Conservation (phyloP, 2,797 vertebrate species). For the Enteromius afrohamiltoni region DNA sequence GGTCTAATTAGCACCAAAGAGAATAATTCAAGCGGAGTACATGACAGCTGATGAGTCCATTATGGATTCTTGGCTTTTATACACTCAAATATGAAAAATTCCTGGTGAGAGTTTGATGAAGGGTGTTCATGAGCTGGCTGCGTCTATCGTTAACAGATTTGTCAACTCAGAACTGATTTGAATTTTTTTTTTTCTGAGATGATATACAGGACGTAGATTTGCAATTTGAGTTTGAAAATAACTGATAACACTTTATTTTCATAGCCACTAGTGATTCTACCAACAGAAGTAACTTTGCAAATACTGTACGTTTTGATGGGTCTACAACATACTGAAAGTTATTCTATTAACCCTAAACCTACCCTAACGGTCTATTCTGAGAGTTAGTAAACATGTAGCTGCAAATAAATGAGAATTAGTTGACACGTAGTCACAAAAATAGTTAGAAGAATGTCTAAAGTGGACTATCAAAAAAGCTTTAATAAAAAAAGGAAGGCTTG, state of each 20-base stretch:
- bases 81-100: constrained; percentile 9
- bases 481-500: background rate
- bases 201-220: background rate
- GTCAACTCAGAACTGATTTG: background rate
- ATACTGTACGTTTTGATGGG: too few species aligned
- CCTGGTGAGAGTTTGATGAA: constrained; percentile 5
- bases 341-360: background rate
- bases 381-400: background rate
- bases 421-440: too few species aligned
- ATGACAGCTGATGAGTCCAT: constrained; percentile 22
- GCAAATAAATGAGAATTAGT: too few species aligned
- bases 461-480: too few species aligned
- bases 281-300: too few species aligned
- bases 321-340: background rate
- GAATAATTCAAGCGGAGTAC: constrained; percentile 54
- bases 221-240: background rate
- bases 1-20: constrained; percentile 63
- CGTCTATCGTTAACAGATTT: background rate
- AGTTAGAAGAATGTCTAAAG: too few species aligned
- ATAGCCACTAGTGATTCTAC: background rate
- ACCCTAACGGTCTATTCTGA: background rate
- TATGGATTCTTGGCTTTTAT: constrained; percentile 30
- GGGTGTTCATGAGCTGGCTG: background rate
- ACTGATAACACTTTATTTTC: background rate
- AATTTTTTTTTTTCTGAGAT: background rate